Conservation (phyloP, 2,888 invertebrate species). For the Brachypalpus laphriformis region DNA sequence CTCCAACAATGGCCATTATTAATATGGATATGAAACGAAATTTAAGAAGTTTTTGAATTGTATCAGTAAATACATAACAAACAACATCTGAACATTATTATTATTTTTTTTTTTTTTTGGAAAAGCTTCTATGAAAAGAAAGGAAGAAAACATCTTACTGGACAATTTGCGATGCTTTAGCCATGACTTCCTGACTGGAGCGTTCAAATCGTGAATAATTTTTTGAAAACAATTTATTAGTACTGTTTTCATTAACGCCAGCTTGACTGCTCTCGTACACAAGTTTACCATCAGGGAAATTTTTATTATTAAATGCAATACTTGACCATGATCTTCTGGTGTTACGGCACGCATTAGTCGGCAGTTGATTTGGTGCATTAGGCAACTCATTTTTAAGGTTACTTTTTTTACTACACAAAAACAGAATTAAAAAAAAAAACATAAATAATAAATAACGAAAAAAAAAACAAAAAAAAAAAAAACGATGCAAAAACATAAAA, state of each 20-base stretch:
- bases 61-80: constrained; percentile 61
- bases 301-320: constrained; percentile 78
- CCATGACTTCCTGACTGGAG: constrained; percentile 88
- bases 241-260: constrained; percentile 77
- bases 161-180: constrained; percentile 93
- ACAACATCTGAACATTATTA: constrained; percentile 52
- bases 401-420: constrained; percentile 75
- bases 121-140: constrained; percentile 71
- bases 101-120: constrained; percentile 30
- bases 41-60: constrained; percentile 34
- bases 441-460: constrained; percentile 56
- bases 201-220: constrained; percentile 76
- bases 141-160: constrained; percentile 87
- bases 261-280: constrained; percentile 76
- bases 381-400: constrained; percentile 74
- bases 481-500: constrained; percentile 56
- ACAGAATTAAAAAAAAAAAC: constrained; percentile 63
- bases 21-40: constrained; percentile 21
- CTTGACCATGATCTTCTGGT: constrained; percentile 77
- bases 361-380: constrained; percentile 68
- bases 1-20: not conserved
- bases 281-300: constrained; percentile 77
- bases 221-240: constrained; percentile 75
- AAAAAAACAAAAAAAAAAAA: constrained; percentile 54
- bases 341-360: constrained; percentile 73